Evolutionary conservation across 2,888 invertebrate species (phyloP).

Genomic region (Netelia melanura): DNA sequence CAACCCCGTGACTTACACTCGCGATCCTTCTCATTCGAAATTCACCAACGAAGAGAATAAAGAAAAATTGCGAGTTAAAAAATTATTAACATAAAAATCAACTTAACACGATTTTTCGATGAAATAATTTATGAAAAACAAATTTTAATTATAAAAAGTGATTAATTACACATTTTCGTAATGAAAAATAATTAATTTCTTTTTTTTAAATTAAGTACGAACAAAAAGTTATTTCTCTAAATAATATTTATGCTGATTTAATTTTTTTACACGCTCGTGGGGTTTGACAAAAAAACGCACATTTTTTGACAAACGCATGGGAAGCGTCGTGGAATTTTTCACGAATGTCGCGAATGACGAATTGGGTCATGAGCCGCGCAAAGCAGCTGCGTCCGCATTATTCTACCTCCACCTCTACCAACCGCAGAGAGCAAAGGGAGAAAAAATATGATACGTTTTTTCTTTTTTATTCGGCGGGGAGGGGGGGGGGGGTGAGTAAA

Average conservation of each 20-base stretch:
- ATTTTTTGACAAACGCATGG: slow-evolving; percentile 5
- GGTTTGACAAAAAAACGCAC: slow-evolving; percentile 2
- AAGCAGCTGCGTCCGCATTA: background rate
- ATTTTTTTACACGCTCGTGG: background rate
- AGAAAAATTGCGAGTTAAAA: too few relatives aligned
- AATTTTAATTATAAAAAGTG: too few relatives aligned
- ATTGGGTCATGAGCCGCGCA: slow-evolving; percentile 8
- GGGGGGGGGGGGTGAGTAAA: background rate
- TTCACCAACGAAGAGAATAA: too few relatives aligned
- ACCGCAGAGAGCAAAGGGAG: slow-evolving; percentile 2
- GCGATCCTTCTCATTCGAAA: background rate
- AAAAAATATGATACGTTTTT: slow-evolving; percentile 15
- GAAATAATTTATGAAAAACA: too few relatives aligned
- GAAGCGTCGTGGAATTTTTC: background rate
- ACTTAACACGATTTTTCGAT: too few relatives aligned
- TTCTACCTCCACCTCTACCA: background rate
- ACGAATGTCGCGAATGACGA: background rate
- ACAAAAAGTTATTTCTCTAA: too few relatives aligned
- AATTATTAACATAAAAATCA: too few relatives aligned
- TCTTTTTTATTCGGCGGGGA: too few relatives aligned
- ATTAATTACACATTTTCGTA: too few relatives aligned
- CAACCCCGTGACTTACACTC: background rate
- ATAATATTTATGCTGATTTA: too few relatives aligned
- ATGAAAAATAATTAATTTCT: too few relatives aligned
- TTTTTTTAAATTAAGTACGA: too few relatives aligned